Conservation (phyloP, 2,797 vertebrate species). For the Tenualosa thibaudeaui region DNA sequence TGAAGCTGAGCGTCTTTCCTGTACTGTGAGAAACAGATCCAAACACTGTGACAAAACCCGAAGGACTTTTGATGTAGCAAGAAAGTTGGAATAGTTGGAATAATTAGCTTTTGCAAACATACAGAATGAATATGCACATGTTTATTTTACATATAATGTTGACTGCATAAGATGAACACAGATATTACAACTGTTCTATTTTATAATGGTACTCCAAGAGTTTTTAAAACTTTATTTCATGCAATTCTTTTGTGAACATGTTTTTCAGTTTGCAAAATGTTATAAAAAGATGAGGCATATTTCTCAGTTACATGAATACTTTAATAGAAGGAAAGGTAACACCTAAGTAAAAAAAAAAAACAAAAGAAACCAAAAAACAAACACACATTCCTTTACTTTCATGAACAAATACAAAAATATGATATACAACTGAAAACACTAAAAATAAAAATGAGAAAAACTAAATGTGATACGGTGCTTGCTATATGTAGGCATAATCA, state of each 20-base stretch:
- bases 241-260: conserved; percentile 3
- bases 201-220: background rate
- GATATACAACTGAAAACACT: conserved; percentile 53
- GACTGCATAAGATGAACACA: background rate
- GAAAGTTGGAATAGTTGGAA: background rate
- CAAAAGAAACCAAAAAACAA: background rate
- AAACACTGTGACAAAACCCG: background rate
- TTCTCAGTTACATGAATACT: conserved; percentile 22
- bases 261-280: conserved; percentile 13
- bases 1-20: background rate
- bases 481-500: conserved; percentile 6
- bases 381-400: conserved; percentile 9
- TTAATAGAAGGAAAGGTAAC: conserved; percentile 13
- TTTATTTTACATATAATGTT: conserved; percentile 11
- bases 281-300: conserved; percentile 15
- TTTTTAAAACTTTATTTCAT: background rate
- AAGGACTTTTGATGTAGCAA: background rate
- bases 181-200: background rate
- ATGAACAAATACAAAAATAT: conserved; percentile 73
- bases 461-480: conserved; percentile 9
- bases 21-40: background rate
- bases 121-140: background rate
- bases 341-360: background rate
- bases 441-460: background rate
- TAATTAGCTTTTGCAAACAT: background rate